A percentile compares a stretch with the other conserved stretches of the same genome.
Conservation (phyloP, 2,113 vertebrate genomes). For the Chamaetylas fuelleborni region DNA sequence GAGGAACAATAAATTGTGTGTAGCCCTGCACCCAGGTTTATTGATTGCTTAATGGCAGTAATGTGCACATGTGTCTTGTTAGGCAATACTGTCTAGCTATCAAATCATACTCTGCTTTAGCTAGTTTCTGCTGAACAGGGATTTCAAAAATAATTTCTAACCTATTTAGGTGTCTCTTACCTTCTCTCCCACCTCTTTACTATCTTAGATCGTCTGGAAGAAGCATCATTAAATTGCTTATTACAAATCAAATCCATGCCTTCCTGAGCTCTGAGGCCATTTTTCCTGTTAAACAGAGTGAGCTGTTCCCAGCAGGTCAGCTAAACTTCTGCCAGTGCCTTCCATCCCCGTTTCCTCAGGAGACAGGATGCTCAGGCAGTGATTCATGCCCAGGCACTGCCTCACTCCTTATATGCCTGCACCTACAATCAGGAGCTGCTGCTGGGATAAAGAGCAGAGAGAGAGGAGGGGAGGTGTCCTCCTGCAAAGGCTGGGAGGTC, state of each 20-base stretch:
- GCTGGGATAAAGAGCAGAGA: neutral
- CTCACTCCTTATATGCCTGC: neutral
- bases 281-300: neutral
- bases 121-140: neutral
- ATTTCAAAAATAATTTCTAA: neutral
- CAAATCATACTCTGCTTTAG: neutral
- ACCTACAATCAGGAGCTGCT: neutral
- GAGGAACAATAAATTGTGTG: neutral
- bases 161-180: neutral
- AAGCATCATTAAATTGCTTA: neutral
- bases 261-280: neutral
- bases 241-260: neutral
- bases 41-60: constrained; percentile 26
- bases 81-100: neutral
- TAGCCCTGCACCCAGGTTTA: neutral
- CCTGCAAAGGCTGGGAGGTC: neutral
- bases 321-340: neutral
- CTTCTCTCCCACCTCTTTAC: neutral
- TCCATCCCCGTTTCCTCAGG: neutral
- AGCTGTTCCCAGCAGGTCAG: neutral
- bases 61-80: neutral
- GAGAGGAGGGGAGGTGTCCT: neutral
- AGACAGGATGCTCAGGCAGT: neutral
- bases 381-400: neutral
- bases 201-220: neutral